These are phyloP conservation scores for Notothenia rossii DNA, from an alignment of 2,113 vertebrate genomes.

Conservation along the genomic window DNA sequence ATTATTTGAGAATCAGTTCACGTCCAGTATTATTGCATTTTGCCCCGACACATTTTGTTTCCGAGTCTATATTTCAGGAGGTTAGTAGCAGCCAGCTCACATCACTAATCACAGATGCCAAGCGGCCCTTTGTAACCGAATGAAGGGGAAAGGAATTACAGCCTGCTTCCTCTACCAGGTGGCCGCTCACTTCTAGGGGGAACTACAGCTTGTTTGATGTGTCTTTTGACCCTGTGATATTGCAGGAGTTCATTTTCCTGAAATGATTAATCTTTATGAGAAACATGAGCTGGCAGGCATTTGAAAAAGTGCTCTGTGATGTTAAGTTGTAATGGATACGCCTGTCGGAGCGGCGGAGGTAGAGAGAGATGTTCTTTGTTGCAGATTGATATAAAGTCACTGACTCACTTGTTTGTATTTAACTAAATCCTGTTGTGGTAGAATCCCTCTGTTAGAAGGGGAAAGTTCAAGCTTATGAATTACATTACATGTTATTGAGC, in stretches of 20 bases:
- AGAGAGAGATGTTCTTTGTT: constrained; percentile 45
- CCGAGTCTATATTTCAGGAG: constrained; percentile 19
- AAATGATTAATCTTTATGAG: constrained; percentile 61
- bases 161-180: constrained; percentile 39
- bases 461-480: neutral
- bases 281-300: constrained; percentile 64
- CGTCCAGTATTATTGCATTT: constrained; percentile 4
- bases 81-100: constrained; percentile 23
- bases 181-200: constrained; percentile 39
- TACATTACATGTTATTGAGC: too few species aligned
- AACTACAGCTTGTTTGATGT: constrained; percentile 60
- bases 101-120: constrained; percentile 31
- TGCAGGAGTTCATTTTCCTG: constrained; percentile 46
- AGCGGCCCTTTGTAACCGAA: constrained; percentile 34
- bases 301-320: constrained; percentile 62
- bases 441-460: neutral
- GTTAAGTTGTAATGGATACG: constrained; percentile 60
- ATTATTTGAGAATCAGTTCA: constrained; percentile 8
- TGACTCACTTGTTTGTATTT: constrained; percentile 11
- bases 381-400: neutral
- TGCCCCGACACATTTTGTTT: constrained; percentile 25
- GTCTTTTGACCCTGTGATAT: constrained; percentile 67
- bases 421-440: neutral
- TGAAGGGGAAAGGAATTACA: constrained; percentile 27
- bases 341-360: constrained; percentile 30